These are phyloP conservation scores for Synergus itoensis DNA, from an alignment of 2,888 invertebrate species.

Conservation along the genomic window DNA sequence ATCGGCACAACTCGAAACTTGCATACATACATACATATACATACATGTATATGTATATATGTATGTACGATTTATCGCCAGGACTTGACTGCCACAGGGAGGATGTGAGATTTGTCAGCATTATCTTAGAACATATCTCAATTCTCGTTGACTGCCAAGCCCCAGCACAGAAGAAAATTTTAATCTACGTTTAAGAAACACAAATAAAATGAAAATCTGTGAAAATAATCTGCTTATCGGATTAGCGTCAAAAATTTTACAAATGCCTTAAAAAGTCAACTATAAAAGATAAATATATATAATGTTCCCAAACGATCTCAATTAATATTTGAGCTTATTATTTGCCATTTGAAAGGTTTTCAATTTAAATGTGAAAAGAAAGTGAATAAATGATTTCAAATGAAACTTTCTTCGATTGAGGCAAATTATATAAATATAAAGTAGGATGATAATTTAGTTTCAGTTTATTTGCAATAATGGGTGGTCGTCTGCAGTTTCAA, in stretches of 20 bases:
- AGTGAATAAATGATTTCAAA: not conserved
- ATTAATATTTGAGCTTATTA: too few relatives aligned
- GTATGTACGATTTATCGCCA: constrained; percentile 44
- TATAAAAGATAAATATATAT: too few relatives aligned
- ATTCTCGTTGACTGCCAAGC: constrained; percentile 40
- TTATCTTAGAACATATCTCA: constrained; percentile 49
- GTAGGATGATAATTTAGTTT: constrained; percentile 10
- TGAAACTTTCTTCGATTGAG: not conserved
- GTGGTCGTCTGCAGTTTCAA: not conserved
- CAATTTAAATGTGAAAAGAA: not conserved
- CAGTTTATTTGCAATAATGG: not conserved
- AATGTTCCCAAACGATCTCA: too few relatives aligned
- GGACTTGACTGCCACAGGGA: constrained; percentile 38
- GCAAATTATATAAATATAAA: constrained; percentile 15
- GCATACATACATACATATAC: too few relatives aligned
- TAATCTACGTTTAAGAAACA: not conserved
- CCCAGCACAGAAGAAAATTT: not conserved
- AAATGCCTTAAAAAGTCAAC: not conserved
- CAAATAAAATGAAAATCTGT: not conserved
- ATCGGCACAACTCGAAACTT: constrained; percentile 17
- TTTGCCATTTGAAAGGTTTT: not conserved
- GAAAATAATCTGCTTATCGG: not conserved
- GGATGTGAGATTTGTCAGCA: constrained; percentile 44
- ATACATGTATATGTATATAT: too few relatives aligned
- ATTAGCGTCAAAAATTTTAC: not conserved